A percentile compares a stretch with the other conserved stretches of the same genome.
phyloP scores from a whole-genome alignment of 2,113 vertebrate genomes.

The Channa maculata region DNA sequence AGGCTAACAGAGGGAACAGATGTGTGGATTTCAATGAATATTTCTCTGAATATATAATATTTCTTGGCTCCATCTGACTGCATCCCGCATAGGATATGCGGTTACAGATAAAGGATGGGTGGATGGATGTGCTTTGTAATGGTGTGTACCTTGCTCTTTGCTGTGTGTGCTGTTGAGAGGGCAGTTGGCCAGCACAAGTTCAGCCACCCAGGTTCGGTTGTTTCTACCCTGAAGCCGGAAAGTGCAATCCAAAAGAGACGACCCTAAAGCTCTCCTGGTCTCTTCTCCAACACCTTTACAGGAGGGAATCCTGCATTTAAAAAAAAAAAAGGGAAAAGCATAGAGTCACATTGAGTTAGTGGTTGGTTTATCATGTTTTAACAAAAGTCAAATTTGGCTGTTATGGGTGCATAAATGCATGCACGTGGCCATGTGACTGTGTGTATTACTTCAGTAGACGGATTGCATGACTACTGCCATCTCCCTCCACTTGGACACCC shows the following conservation, averaged over 20 bases:
- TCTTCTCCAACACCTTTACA: conserved; percentile 94
- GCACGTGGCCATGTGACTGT: neutral
- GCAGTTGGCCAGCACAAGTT: conserved; percentile 96
- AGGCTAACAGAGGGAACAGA: conserved; percentile 80
- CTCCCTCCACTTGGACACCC: conserved; percentile 97
- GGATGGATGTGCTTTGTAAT: neutral
- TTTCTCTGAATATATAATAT: too few relatives aligned
- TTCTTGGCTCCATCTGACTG: too few relatives aligned
- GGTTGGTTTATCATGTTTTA: neutral
- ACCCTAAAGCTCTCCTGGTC: conserved; percentile 92
- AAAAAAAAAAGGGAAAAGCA: neutral
- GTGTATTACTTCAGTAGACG: conserved; percentile 91
- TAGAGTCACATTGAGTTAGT: neutral
- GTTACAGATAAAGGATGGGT: too few relatives aligned
- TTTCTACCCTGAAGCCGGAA: conserved; percentile 98
- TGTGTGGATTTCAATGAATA: neutral
- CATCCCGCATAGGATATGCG: too few relatives aligned
- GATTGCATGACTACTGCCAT: conserved; percentile 96
- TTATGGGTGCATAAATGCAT: neutral
- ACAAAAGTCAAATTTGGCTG: neutral
- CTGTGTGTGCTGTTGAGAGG: conserved; percentile 94
- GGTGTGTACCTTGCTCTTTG: conserved; percentile 92
- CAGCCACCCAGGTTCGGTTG: conserved; percentile 98
- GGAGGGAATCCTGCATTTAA: conserved; percentile 88
- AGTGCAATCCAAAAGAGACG: conserved; percentile 96